phyloP scores from a whole-genome alignment of 2,888 invertebrate species.

The Rapana venosa region DNA sequence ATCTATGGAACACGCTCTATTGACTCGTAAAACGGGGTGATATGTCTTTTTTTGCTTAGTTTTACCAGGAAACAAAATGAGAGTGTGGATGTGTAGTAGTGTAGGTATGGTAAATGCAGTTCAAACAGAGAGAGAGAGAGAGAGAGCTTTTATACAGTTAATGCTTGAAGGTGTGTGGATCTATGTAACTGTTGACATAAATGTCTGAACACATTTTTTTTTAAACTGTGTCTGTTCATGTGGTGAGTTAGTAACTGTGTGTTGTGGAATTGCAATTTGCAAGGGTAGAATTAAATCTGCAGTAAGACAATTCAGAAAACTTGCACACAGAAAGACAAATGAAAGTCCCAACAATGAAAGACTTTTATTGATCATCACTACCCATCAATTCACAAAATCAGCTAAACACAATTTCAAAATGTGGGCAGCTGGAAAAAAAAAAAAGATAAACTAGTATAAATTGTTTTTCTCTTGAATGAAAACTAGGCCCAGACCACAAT shows the following conservation, averaged over 20 bases:
- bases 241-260: neutral
- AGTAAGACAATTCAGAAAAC: neutral
- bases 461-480: too few relatives aligned
- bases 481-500: too few relatives aligned
- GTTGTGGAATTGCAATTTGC: neutral
- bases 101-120: too few relatives aligned
- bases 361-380: constrained; percentile 10
- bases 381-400: neutral
- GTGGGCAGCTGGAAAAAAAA: constrained; percentile 6
- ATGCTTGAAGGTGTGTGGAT: too few relatives aligned
- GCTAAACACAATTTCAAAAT: neutral
- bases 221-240: neutral
- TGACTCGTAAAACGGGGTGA: too few relatives aligned
- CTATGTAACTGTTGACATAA: too few relatives aligned
- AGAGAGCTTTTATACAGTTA: too few relatives aligned
- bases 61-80: too few relatives aligned
- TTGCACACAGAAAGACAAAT: neutral
- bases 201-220: neutral
- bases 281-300: neutral
- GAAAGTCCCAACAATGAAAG: constrained; percentile 16
- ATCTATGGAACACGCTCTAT: too few relatives aligned
- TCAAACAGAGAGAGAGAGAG: too few relatives aligned
- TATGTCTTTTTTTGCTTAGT: too few relatives aligned
- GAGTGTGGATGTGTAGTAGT: too few relatives aligned
- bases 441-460: neutral